Conservation (phyloP, 92 coral and sea anemone species). For the Heliopora coerulea region DNA sequence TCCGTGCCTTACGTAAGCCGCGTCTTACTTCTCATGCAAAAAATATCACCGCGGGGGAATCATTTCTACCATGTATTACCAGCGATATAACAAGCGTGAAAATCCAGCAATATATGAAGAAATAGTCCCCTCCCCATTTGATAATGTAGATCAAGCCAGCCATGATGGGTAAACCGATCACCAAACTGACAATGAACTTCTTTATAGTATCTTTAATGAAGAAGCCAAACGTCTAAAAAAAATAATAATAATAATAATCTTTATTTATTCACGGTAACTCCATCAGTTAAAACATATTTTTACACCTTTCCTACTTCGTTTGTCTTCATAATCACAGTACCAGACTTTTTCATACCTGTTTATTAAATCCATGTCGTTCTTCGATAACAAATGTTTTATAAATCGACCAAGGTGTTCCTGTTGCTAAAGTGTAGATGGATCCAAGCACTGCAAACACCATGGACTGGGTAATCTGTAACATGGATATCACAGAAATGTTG, state of each 20-base stretch:
- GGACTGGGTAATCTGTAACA: constrained; percentile 75
- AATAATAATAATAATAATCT: background rate
- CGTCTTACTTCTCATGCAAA: too few relatives aligned
- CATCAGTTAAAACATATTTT: too few relatives aligned
- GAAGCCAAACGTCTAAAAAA: constrained; percentile 77
- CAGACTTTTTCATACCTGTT: too few relatives aligned
- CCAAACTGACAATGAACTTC: constrained; percentile 72
- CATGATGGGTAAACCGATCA: constrained; percentile 74
- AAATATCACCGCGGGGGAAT: too few relatives aligned
- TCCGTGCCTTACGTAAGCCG: too few relatives aligned
- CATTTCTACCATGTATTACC: too few relatives aligned
- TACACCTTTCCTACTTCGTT: too few relatives aligned
- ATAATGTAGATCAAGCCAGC: constrained; percentile 83
- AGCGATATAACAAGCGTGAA: constrained; percentile 75
- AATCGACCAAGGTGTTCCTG: constrained; percentile 85
- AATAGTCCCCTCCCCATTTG: constrained; percentile 98
- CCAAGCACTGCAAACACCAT: constrained; percentile 61
- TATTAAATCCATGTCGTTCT: constrained; percentile 95
- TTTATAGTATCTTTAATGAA: constrained; percentile 78
- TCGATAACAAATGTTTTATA: constrained; percentile 98
- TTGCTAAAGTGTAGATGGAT: constrained; percentile 65
- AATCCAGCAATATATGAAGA: constrained; percentile 91
- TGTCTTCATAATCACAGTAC: too few relatives aligned
- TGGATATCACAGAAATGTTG: background rate
- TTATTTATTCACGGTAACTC: too few relatives aligned